Percentiles rank a stretch among this genome's conserved stretches.
Evolutionary conservation across 92 coral and sea anemone genomes (phyloP).

Genomic region (Umimayanthus kanabou): DNA sequence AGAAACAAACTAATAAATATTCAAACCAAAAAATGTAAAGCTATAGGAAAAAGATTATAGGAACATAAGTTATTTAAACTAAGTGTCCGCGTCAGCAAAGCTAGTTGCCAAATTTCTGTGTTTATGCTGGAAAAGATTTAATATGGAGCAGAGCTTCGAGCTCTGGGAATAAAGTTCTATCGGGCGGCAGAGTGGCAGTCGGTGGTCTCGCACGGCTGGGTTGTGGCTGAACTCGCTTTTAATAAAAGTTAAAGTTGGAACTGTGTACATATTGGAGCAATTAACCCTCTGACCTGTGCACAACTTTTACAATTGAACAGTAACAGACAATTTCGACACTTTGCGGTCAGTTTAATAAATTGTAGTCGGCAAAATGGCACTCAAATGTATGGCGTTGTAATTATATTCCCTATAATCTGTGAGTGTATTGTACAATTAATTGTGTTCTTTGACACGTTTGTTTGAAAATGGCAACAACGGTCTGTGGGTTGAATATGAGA

Average conservation of each 20-base stretch:
- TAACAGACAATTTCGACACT: conserved; percentile 7
- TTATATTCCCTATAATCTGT: background rate
- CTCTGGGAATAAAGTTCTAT: background rate
- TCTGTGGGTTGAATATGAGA: background rate
- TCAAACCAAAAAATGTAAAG: too few relatives aligned
- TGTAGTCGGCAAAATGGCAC: background rate
- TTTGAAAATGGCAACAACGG: background rate
- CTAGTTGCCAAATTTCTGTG: background rate
- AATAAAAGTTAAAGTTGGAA: background rate
- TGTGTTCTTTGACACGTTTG: background rate
- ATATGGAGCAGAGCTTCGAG: background rate
- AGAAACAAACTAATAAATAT: too few relatives aligned
- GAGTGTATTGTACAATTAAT: background rate
- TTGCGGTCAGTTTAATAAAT: background rate
- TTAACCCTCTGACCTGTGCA: conserved; percentile 44
- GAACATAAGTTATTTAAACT: too few relatives aligned
- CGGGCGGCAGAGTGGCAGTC: too few relatives aligned
- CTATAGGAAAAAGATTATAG: background rate
- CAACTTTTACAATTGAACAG: background rate
- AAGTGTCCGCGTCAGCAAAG: background rate
- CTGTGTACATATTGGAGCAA: conserved; percentile 27
- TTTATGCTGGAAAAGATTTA: background rate
- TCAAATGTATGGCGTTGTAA: background rate
- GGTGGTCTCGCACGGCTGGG: background rate
- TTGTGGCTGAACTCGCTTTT: background rate